Evolutionary conservation across 2,113 vertebrate genomes (phyloP), one percentile per base, ranked within the genome.

Genomic region (Panurus biarmicus): DNA sequence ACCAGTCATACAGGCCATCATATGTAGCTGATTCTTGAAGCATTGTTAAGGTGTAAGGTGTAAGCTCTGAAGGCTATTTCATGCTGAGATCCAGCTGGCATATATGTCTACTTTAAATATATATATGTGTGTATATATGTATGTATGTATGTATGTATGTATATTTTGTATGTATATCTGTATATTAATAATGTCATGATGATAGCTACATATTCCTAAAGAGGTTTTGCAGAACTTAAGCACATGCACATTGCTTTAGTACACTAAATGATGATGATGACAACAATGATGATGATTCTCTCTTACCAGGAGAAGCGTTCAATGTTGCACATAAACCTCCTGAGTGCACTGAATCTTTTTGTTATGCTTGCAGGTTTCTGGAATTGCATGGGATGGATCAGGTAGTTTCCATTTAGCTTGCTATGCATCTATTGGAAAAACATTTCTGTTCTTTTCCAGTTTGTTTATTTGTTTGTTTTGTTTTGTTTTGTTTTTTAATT

Each of bases 241-340:
- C 17, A 42, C 2, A 0, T 40, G 16, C 31, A 57, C 31, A 57
- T 33, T 71, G 13, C 20, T 75, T 64, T 56, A 87, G 6, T 23
- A 14, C 6, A 16, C 12, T 56, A 64, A 40, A 36, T 57, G 9
- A n/a, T 25, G 14, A 48, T 67, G 36, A 64, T 16, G 11, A 35
- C 14, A 33, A n/a, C 48, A 20, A 56, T 21, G 40, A 40, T 54
- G 14, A 42, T 61, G 25, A 57, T 53, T 11, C 2, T 50, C 8
- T 67, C 31, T 66, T 26, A 66, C 15, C 0, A 6, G 21, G 20
- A 87, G 11, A 16, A 58, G 17, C 2, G 0, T 36, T 70, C 0
- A 67, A 42, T 10, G 6, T 20, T 50, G 20, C 7, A 70, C 58
- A 33, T 89, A 26, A 16, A 57, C 0, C 44, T 84, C 11, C 12